phyloP scores from a whole-genome alignment of 2,797 vertebrate genomes.

The Myotis vivesi region DNA sequence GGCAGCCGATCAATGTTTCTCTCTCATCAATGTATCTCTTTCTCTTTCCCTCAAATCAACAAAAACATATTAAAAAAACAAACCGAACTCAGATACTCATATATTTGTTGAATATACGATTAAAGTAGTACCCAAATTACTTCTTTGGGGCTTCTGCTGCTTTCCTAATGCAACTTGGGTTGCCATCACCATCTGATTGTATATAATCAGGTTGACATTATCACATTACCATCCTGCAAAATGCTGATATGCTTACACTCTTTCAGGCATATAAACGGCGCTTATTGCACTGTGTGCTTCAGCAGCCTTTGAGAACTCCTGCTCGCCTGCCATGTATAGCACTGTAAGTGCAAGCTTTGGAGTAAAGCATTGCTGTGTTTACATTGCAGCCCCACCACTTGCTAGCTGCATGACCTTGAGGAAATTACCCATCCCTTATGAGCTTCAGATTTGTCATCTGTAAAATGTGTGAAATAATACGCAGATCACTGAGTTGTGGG shows the following conservation, averaged over 20 bases:
- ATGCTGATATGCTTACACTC: not conserved
- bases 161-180: not conserved
- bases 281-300: not conserved
- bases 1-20: too few species aligned
- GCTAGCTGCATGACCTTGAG: not conserved
- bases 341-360: not conserved
- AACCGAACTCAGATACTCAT: not conserved
- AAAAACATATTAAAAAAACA: not conserved
- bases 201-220: not conserved
- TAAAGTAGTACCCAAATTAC: not conserved
- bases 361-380: not conserved
- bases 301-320: not conserved
- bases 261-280: not conserved
- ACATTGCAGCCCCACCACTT: not conserved
- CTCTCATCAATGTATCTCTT: too few species aligned
- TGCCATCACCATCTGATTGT: not conserved
- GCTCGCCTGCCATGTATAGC: not conserved
- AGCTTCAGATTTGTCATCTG: not conserved
- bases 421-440: not conserved
- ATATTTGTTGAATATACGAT: not conserved
- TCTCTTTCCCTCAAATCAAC: too few species aligned
- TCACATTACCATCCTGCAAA: not conserved
- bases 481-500: not conserved
- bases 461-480: not conserved
- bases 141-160: not conserved